These are phyloP conservation scores for Aphelenchoides besseyi DNA, from an alignment of 1,140 invertebrate species.

Conservation along the genomic window DNA sequence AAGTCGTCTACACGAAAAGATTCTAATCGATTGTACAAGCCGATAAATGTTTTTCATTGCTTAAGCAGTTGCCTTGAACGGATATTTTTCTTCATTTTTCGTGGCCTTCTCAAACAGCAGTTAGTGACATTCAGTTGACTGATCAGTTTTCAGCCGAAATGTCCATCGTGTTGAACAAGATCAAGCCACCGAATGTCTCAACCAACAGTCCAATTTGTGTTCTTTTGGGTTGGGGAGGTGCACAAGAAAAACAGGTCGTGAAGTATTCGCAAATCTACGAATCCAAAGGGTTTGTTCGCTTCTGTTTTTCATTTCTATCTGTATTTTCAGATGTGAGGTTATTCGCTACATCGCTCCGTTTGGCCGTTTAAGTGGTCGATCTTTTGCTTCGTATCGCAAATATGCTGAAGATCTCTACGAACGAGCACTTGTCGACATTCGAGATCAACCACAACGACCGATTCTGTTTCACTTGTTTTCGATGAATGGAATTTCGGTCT, in stretches of 20 bases:
- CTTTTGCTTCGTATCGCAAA: not conserved
- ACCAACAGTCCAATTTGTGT: not conserved
- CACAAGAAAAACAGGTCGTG: not conserved
- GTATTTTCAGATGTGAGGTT: not conserved
- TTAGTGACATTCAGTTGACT: too few species aligned
- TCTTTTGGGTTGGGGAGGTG: conserved; percentile 4
- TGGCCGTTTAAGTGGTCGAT: not conserved
- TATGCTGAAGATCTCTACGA: not conserved
- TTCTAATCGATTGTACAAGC: too few species aligned
- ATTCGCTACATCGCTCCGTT: not conserved
- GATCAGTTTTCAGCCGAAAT: not conserved
- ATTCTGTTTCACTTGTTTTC: conserved; percentile 1
- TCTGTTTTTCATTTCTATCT: not conserved
- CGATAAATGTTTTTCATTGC: too few species aligned
- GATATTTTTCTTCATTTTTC: too few species aligned
- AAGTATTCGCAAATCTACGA: not conserved
- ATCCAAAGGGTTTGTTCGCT: not conserved
- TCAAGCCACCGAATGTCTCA: not conserved
- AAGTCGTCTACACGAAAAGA: too few species aligned
- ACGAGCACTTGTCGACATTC: not conserved
- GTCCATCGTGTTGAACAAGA: not conserved
- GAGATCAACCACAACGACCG: not conserved
- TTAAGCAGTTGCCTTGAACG: too few species aligned
- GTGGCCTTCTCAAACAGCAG: too few species aligned
- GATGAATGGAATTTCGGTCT: not conserved